These are phyloP conservation scores for Leptinotarsa haldemani DNA, from an alignment of 2,888 invertebrate genomes.

Conservation along the genomic window DNA sequence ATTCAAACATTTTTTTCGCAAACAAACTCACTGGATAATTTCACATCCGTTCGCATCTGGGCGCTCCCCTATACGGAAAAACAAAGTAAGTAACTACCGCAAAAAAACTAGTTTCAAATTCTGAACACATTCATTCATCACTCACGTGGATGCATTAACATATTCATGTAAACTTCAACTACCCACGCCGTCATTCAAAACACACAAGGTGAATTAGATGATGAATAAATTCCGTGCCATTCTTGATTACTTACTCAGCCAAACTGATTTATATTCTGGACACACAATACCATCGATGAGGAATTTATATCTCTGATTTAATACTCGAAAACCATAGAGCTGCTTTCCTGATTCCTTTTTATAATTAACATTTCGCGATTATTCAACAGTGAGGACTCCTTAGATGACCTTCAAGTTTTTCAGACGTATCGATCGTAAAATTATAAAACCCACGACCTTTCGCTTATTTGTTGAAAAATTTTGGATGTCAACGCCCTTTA, in stretches of 20 bases:
- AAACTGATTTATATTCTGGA: not conserved
- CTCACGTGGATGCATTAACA: constrained; percentile 6
- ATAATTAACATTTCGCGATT: too few relatives aligned
- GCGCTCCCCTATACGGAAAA: constrained; percentile 8
- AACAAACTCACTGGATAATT: too few relatives aligned
- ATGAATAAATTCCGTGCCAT: constrained; percentile 12
- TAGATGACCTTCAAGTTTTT: too few relatives aligned
- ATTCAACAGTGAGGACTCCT: too few relatives aligned
- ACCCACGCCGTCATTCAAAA: constrained; percentile 9
- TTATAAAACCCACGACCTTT: too few relatives aligned
- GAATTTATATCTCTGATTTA: constrained; percentile 5
- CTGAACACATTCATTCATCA: not conserved
- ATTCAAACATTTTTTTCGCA: too few relatives aligned
- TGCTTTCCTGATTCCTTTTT: not conserved
- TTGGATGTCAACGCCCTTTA: too few relatives aligned
- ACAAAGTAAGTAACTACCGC: not conserved
- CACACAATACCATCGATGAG: not conserved
- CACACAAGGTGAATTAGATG: constrained; percentile 11
- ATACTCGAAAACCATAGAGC: not conserved
- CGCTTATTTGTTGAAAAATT: too few relatives aligned
- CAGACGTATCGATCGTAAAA: too few relatives aligned
- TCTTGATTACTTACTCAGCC: constrained; percentile 3
- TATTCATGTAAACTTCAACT: constrained; percentile 11
- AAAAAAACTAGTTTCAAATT: not conserved
- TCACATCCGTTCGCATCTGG: not conserved